A percentile compares a stretch with the other conserved stretches of the same genome.
These are phyloP conservation scores for Antidorcas marsupialis DNA, from an alignment of 2,113 vertebrate species.

Conservation along the genomic window DNA sequence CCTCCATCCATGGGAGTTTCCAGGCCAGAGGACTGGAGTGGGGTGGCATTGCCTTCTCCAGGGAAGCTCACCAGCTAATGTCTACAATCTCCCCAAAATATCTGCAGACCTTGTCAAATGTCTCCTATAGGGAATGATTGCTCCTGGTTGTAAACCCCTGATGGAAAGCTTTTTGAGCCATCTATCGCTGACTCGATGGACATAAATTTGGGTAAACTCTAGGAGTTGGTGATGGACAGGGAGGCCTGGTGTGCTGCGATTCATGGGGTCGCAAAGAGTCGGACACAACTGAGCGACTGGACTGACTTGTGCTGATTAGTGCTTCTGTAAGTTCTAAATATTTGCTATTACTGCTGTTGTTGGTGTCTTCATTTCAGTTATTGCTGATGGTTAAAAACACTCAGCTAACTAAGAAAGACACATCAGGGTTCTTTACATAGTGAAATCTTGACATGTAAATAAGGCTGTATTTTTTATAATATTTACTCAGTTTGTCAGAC, in stretches of 20 bases:
- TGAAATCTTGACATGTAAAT: not conserved
- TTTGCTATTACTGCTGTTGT: not conserved
- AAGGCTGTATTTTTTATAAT: not conserved
- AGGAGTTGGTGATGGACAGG: too few species aligned
- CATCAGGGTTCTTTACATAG: not conserved
- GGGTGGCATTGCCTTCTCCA: not conserved
- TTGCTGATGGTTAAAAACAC: not conserved
- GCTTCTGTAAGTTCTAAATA: not conserved
- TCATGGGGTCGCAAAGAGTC: too few species aligned
- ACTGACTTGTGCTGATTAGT: too few species aligned
- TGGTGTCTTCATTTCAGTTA: not conserved
- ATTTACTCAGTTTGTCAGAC: not conserved
- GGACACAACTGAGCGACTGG: too few species aligned
- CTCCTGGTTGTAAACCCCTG: not conserved
- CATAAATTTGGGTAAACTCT: too few species aligned
- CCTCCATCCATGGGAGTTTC: not conserved
- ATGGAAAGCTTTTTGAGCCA: not conserved
- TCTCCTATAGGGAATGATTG: not conserved
- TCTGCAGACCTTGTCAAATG: not conserved
- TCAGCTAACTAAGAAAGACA: not conserved
- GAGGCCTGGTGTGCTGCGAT: too few species aligned
- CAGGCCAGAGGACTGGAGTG: not conserved
- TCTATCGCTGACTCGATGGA: not conserved
- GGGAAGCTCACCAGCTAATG: not conserved
- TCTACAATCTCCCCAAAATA: not conserved